A percentile compares a stretch with the other conserved stretches of the same genome.
These are phyloP conservation scores for Blastobasis lacticolella DNA, from an alignment of 2,888 invertebrate genomes.

Conservation along the genomic window DNA sequence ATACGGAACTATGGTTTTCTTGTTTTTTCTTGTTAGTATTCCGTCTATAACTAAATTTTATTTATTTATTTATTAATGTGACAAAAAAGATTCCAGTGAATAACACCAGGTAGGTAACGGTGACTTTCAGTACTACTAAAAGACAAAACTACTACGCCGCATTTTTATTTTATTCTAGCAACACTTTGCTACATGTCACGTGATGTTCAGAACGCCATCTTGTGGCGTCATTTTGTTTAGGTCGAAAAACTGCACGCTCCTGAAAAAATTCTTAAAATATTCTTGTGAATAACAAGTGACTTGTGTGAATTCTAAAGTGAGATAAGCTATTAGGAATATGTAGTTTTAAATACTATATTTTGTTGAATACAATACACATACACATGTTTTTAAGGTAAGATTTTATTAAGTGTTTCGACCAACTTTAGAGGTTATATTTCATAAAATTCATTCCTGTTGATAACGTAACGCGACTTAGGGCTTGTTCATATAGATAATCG, in stretches of 20 bases:
- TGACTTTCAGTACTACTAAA: not conserved
- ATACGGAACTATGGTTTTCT: not conserved
- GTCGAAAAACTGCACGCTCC: not conserved
- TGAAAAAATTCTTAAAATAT: not conserved
- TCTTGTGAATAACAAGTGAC: not conserved
- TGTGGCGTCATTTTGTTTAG: constrained; percentile 1
- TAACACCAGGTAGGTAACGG: constrained; percentile 5
- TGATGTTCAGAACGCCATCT: constrained; percentile 1
- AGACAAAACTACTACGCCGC: constrained; percentile 1
- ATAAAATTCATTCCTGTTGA: constrained; percentile 3
- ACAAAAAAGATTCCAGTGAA: constrained; percentile 1
- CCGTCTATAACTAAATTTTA: not conserved
- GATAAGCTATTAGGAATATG: not conserved
- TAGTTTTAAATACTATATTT: constrained; percentile 3
- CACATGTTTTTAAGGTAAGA: constrained; percentile 3
- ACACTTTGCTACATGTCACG: constrained; percentile 1
- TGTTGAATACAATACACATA: constrained; percentile 2
- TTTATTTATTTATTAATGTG: constrained; percentile 1
- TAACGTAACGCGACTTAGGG: constrained; percentile 5
- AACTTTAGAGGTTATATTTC: constrained; percentile 5
- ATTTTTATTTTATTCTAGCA: constrained; percentile 3
- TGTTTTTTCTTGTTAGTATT: constrained; percentile 1
- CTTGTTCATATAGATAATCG: constrained; percentile 3
- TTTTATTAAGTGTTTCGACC: constrained; percentile 1
- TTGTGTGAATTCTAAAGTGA: not conserved